Evolutionary conservation across 2,888 invertebrate genomes (phyloP), one percentile per base, ranked within the genome.

Genomic region (Colostygia pectinataria): DNA sequence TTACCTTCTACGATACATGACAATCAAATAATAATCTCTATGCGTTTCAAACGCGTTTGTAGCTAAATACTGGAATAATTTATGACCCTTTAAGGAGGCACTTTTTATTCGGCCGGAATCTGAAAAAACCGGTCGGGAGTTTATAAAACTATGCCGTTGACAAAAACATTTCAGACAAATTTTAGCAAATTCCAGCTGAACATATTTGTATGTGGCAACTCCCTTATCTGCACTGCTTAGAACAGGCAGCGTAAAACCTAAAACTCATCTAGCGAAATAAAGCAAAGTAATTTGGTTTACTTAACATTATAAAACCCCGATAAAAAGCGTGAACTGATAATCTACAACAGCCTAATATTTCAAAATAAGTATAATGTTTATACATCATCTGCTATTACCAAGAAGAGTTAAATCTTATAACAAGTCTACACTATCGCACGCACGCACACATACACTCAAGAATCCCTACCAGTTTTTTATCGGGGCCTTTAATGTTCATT

Each of bases 11-110:
- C 23, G 25, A 51, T 40, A 42, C 28, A 23, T 42, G 50, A 20
- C n/a, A 32, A 20, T 20, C 14, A 41, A 42, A 29, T 38, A 37
- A 45, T 42, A 38, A 37, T 28, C 29, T 28, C 15, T 40, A 37
- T 45, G 46, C 36, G 36, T 47, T 41, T 47, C 40, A 4, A 50
- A 50, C 44, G 41, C 57, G 46, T 52, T 44, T 42, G 8, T 37
- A 7, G 39, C 14, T 25, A 33, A 42, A 43, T 39, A 39, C 18
- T 33, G 36, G 13, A 44, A 43, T 5, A 4, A 2, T n/a, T n/a
- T n/a, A n/a, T n/a, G n/a, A n/a, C n/a, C n/a, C n/a, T n/a, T n/a
- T n/a, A n/a, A n/a, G n/a, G n/a, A n/a, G n/a, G n/a, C n/a, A n/a
- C n/a, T n/a, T n/a, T n/a, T n/a, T n/a, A n/a, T n/a, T n/a, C n/a